phyloP scores from a whole-genome alignment of 1,140 invertebrate species.

The Arctopsyche grandis region DNA sequence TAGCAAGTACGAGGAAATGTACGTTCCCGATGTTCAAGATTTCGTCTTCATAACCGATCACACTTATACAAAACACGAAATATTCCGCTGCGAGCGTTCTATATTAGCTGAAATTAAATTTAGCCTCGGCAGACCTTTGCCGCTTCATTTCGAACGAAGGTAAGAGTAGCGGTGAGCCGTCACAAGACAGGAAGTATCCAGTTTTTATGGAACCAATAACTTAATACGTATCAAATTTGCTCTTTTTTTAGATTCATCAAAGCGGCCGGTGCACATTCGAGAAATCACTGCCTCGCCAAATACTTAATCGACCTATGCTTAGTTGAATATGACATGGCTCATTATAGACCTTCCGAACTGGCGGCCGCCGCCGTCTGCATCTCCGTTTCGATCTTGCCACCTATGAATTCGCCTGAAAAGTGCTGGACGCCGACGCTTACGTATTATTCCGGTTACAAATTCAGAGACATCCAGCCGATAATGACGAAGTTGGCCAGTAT shows the following conservation, averaged over 20 bases:
- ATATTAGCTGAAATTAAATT: conserved; percentile 82
- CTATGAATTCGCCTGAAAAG: conserved; percentile 59
- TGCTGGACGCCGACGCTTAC: conserved; percentile 72
- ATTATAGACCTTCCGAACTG: conserved; percentile 81
- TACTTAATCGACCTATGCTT: conserved; percentile 91
- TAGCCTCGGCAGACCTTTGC: conserved; percentile 84
- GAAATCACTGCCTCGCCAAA: conserved; percentile 89
- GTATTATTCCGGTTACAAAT: conserved; percentile 72
- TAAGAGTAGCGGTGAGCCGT: conserved; percentile 59
- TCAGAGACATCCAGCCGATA: conserved; percentile 69
- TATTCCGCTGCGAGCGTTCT: conserved; percentile 85
- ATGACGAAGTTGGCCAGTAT: conserved; percentile 70
- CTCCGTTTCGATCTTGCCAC: conserved; percentile 65
- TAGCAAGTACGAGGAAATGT: conserved; percentile 96
- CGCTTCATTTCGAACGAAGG: conserved; percentile 88
- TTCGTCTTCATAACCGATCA: conserved; percentile 95
- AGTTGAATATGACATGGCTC: conserved; percentile 83
- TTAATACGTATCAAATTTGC: conserved; percentile 30
- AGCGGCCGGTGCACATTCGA: conserved; percentile 70
- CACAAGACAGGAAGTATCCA: no score
- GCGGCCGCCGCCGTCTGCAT: conserved; percentile 68
- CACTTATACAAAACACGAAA: conserved; percentile 82
- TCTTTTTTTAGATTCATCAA: conserved; percentile 71
- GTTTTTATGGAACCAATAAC: no score
- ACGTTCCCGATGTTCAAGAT: conserved; percentile 86